A percentile compares a stretch with the other conserved stretches of the same genome.
Conservation (phyloP, 2,113 vertebrate genomes). For the Dryoscopus gambensis region DNA sequence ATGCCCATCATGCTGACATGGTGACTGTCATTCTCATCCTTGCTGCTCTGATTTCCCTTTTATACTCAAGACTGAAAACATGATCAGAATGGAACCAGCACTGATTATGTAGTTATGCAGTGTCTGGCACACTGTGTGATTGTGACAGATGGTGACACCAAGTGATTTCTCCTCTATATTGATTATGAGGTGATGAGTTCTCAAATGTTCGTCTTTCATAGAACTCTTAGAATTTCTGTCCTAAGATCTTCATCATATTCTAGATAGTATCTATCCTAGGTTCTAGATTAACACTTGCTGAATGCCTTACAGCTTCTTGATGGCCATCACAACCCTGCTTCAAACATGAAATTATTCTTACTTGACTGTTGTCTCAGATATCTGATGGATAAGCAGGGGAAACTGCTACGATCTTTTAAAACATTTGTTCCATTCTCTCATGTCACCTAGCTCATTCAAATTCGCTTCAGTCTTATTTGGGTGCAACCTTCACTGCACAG, state of each 20-base stretch:
- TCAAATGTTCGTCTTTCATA: not conserved
- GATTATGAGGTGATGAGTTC: not conserved
- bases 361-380: not conserved
- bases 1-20: not conserved
- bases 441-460: not conserved
- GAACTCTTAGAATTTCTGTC: not conserved
- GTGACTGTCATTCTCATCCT: not conserved
- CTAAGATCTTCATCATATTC: not conserved
- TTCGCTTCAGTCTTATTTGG: not conserved
- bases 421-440: not conserved
- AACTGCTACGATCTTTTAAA: not conserved
- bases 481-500: not conserved
- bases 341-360: not conserved
- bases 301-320: not conserved
- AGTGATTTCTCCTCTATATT: not conserved
- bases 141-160: not conserved
- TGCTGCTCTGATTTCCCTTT: not conserved
- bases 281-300: not conserved
- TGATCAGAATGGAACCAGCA: not conserved
- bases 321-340: not conserved
- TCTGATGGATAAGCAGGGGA: not conserved
- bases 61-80: not conserved
- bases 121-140: not conserved
- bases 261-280: not conserved
- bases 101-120: not conserved